A percentile compares a stretch with the other conserved stretches of the same genome.
These are phyloP conservation scores for Drosophila prostipennis DNA, from an alignment of 2,888 invertebrate species.

Conservation along the genomic window DNA sequence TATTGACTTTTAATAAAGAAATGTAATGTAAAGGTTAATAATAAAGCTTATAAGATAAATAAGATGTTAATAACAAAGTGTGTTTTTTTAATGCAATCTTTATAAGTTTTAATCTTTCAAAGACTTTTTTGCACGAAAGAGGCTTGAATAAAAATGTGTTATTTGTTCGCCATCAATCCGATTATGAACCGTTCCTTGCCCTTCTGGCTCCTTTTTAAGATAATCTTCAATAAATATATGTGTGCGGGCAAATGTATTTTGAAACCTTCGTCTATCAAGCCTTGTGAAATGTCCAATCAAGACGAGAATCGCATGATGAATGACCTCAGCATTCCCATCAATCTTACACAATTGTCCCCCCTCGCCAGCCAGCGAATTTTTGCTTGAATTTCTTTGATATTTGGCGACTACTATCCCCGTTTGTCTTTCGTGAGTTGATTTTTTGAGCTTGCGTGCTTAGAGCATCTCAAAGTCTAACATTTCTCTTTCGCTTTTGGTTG, in stretches of 20 bases:
- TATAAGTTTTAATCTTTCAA: background rate
- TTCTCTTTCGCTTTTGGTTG: conserved; percentile 19
- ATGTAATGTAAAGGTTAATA: no score
- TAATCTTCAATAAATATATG: conserved; percentile 24
- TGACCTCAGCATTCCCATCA: conserved; percentile 66
- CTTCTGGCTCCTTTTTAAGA: conserved; percentile 7
- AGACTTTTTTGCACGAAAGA: background rate
- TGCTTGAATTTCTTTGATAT: conserved; percentile 47
- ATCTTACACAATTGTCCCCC: conserved; percentile 52
- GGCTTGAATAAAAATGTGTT: background rate
- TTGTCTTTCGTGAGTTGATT: conserved; percentile 21
- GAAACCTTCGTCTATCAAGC: conserved; percentile 35
- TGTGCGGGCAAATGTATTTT: conserved; percentile 25
- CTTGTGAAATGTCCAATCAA: conserved; percentile 48
- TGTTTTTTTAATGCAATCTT: background rate
- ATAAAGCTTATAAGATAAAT: background rate
- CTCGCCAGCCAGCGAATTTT: conserved; percentile 7
- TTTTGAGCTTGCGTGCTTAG: conserved; percentile 45
- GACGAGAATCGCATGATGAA: conserved; percentile 62
- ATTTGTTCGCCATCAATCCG: conserved; percentile 9
- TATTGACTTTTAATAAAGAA: background rate
- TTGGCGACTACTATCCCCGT: conserved; percentile 26
- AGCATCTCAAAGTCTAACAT: conserved; percentile 50
- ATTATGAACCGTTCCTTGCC: conserved; percentile 2
- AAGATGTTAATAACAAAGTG: background rate